phyloP scores from a whole-genome alignment of 2,888 invertebrate species.

The Timema cristinae region DNA sequence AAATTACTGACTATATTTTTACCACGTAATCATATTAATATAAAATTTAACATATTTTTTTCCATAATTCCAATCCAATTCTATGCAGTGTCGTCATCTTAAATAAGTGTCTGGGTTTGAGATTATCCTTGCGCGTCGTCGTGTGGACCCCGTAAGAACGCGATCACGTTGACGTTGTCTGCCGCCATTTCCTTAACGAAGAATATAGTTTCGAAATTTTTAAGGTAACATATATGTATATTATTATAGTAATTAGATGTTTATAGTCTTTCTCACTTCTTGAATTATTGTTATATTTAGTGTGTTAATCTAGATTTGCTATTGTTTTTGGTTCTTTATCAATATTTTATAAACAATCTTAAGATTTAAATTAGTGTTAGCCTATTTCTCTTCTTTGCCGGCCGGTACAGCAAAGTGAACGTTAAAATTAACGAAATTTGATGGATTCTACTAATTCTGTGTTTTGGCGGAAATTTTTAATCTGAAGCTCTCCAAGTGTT shows the following conservation, averaged over 20 bases:
- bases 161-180: constrained; percentile 43
- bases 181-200: constrained; percentile 61
- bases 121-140: constrained; percentile 69
- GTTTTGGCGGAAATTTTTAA: no score
- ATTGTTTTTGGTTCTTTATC: not conserved
- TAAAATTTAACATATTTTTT: no score
- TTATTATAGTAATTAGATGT: constrained; percentile 43
- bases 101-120: constrained; percentile 35
- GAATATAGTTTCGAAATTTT: constrained; percentile 51
- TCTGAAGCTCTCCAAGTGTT: no score
- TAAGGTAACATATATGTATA: constrained; percentile 56
- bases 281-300: not conserved
- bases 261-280: constrained; percentile 36
- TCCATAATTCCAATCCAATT: no score
- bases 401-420: constrained; percentile 22
- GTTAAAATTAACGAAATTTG: no score
- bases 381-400: constrained; percentile 20
- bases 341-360: constrained; percentile 7
- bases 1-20: no score
- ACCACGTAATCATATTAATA: no score
- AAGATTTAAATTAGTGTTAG: constrained; percentile 10
- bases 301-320: constrained; percentile 14
- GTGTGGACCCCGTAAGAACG: constrained; percentile 65
- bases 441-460: no score
- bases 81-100: no score